A percentile compares a stretch with the other conserved stretches of the same genome.
These are phyloP conservation scores for Myotis planiceps DNA, from an alignment of 2,797 vertebrate genomes.

Conservation along the genomic window DNA sequence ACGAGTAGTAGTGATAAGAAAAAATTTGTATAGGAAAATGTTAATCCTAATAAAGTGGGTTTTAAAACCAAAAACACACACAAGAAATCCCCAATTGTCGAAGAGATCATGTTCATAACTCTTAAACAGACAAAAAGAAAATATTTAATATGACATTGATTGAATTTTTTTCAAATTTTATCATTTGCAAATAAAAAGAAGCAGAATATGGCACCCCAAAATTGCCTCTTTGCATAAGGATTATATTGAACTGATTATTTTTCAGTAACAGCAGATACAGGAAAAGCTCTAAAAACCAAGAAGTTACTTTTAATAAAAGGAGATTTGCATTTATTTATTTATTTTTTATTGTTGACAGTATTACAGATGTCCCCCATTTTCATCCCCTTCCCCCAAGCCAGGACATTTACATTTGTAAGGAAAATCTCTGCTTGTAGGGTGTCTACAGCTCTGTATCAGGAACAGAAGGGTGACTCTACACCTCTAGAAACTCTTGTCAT, in stretches of 20 bases:
- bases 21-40: not conserved
- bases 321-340: too few species aligned
- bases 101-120: not conserved
- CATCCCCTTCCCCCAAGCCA: too few species aligned
- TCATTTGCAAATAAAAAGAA: not conserved
- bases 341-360: too few species aligned
- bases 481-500: not conserved
- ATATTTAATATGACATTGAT: not conserved
- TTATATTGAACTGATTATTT: not conserved
- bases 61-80: not conserved
- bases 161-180: not conserved
- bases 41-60: not conserved
- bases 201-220: not conserved
- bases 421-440: not conserved
- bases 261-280: not conserved
- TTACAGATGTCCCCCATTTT: too few species aligned
- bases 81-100: not conserved
- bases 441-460: not conserved
- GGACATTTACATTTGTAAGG: not conserved
- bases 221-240: not conserved
- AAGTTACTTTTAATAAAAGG: not conserved
- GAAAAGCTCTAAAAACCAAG: not conserved
- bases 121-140: not conserved
- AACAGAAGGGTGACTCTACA: not conserved
- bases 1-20: not conserved